Base-by-base conservation (phyloP, 2,888 invertebrate species). In the Phania funesta region DNA sequence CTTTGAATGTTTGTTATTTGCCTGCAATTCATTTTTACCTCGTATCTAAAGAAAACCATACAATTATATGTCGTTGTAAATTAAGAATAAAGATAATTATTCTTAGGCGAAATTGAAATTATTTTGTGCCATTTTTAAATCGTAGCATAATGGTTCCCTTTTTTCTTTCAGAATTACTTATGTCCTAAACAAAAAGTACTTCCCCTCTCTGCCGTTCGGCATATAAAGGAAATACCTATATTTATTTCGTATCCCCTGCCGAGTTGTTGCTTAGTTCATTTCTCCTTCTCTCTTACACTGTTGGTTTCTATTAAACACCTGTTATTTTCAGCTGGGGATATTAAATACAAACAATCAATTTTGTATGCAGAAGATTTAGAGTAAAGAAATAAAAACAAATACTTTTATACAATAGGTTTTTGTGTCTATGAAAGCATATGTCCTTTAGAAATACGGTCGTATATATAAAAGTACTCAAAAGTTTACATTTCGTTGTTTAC, bases 171-270 rank as follows among this genome's bases (percentile, higher is more conserved):
- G n/a, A 68, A 75, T 52, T 64, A 24, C 74, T 79, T 68, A 38
- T 70, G 50, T 24, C 58, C 70, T 50, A 70, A 75, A 58, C 46
- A 70, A 80, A 80, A 70, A 74, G n/a, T 35, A 20, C 11, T 20
- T 26, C 16, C 9, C 18, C n/a, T 8, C n/a, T 5, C 26, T n/a
- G 7, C 13, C 13, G 3, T n/a, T 38, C n/a, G 3, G 13, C 4
- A 11, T 38, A 13, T 38, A 71, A 6, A 56, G 32, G 8, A 6
- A 26, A 5, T 67, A 11, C 32, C 24, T 52, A 6, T 20, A 50
- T 52, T 44, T 52, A 46, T 54, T 62, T 52, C 16, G 13, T 46
- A 35, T 35, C 52, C 68, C 24, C 44, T 38, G 62, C 58, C 29
- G n/a, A 54, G 32, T 20, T 46, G 26, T 62, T 46, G 35, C 20